Percentiles rank a stretch among this genome's conserved stretches.
phyloP scores from a whole-genome alignment of 2,113 vertebrate genomes.

The Gopherus evgoodei region DNA sequence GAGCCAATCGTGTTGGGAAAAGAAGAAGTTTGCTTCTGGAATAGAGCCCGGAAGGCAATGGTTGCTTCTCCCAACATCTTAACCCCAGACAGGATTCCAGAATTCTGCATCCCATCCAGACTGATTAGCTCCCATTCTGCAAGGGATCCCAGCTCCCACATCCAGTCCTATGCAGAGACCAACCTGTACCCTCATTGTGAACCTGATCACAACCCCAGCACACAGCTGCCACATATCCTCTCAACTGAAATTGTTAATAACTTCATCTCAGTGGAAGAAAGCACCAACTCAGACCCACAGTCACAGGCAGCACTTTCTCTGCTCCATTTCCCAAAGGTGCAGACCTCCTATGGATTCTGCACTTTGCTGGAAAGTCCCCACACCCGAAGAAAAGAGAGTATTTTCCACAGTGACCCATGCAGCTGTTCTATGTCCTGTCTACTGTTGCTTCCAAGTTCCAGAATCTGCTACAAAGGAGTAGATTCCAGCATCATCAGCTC shows the following conservation, averaged over 20 bases:
- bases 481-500: constrained; percentile 73
- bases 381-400: constrained; percentile 88
- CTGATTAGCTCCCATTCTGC: background rate
- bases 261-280: constrained; percentile 77
- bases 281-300: constrained; percentile 88
- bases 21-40: background rate
- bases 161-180: background rate
- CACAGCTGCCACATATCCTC: constrained; percentile 71
- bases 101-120: constrained; percentile 72
- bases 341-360: constrained; percentile 89
- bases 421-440: constrained; percentile 1
- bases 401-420: constrained; percentile 81
- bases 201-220: background rate
- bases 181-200: background rate
- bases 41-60: background rate
- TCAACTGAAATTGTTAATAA: constrained; percentile 83
- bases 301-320: constrained; percentile 90
- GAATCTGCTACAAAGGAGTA: constrained; percentile 63
- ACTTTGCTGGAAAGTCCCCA: constrained; percentile 90
- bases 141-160: background rate
- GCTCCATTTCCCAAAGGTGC: constrained; percentile 84
- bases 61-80: constrained; percentile 52
- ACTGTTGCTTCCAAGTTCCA: constrained; percentile 73
- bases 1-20: constrained; percentile 5
- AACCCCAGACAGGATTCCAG: constrained; percentile 70